Evolutionary conservation across 2,113 vertebrate genomes (phyloP).

Genomic region (Charadrius vociferus): DNA sequence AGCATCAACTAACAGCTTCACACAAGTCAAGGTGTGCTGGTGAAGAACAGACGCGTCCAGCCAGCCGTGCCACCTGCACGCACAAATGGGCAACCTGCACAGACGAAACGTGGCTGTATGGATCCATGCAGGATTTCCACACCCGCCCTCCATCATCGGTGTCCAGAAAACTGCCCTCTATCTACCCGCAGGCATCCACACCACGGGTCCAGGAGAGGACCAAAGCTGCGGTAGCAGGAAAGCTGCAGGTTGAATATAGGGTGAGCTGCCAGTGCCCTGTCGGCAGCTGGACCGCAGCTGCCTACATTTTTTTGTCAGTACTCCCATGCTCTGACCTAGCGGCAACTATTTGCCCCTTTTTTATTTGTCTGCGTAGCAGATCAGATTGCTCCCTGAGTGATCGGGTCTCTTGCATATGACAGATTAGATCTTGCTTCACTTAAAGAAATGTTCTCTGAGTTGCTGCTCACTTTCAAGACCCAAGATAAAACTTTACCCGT

Average conservation of each 20-base stretch:
- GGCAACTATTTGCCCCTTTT: background rate
- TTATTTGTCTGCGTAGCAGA: background rate
- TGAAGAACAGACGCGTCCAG: background rate
- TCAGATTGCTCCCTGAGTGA: background rate
- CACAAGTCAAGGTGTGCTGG: background rate
- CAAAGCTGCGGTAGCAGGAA: background rate
- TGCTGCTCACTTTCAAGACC: background rate
- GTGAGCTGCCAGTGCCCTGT: background rate
- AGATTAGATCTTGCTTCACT: background rate
- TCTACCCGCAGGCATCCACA: background rate
- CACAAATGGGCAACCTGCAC: background rate
- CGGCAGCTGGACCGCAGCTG: background rate
- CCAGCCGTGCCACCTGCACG: fast-evolving
- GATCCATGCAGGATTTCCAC: fast-evolving
- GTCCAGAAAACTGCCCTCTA: background rate
- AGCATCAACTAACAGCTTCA: background rate
- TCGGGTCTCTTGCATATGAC: fast-evolving
- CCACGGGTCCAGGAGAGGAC: background rate
- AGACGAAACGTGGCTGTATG: background rate
- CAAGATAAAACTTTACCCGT: background rate
- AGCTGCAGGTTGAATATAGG: background rate
- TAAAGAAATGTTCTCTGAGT: background rate
- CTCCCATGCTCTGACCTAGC: background rate
- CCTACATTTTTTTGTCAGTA: background rate
- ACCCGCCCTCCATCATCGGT: fast-evolving